Percentiles rank a stretch among this genome's conserved stretches.
These are phyloP conservation scores for Drosophila fuyamai DNA, from an alignment of 1,140 invertebrate species.

Conservation along the genomic window DNA sequence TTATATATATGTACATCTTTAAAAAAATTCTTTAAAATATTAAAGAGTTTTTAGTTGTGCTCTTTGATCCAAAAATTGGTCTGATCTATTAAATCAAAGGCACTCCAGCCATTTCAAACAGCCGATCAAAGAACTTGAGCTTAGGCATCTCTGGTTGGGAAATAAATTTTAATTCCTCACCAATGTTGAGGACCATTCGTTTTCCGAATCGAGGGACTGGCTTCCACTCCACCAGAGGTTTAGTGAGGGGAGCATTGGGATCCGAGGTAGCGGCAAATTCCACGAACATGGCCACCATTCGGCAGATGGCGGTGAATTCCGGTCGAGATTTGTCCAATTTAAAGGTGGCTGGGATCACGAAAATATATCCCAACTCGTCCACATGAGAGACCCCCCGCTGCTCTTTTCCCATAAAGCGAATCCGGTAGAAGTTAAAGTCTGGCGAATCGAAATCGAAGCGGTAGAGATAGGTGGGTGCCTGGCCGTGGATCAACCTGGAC, in stretches of 20 bases:
- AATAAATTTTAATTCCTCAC: slow-evolving; percentile 72
- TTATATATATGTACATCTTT: too few relatives aligned
- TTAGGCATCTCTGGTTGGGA: slow-evolving; percentile 81
- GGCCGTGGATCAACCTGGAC: slow-evolving; percentile 59
- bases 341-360: slow-evolving; percentile 85
- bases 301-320: slow-evolving; percentile 78
- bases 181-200: slow-evolving; percentile 83
- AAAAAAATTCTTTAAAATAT: too few relatives aligned
- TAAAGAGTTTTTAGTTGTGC: too few relatives aligned
- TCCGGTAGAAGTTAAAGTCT: slow-evolving; percentile 68
- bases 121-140: slow-evolving; percentile 61
- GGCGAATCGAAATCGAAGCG: slow-evolving; percentile 84
- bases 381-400: slow-evolving; percentile 86
- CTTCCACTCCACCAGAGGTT: slow-evolving; percentile 72
- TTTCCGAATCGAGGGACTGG: slow-evolving; percentile 60
- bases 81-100: slow-evolving; percentile 33
- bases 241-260: slow-evolving; percentile 63
- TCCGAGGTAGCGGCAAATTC: slow-evolving; percentile 83
- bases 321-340: slow-evolving; percentile 73
- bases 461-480: slow-evolving; percentile 84
- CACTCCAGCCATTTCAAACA: slow-evolving; percentile 40
- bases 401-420: slow-evolving; percentile 43
- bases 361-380: slow-evolving; percentile 88
- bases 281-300: slow-evolving; percentile 84
- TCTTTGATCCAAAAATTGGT: neutral